A percentile compares a stretch with the other conserved stretches of the same genome.
Conservation (phyloP, 2,888 invertebrate species). For the Tinea trinotella region DNA sequence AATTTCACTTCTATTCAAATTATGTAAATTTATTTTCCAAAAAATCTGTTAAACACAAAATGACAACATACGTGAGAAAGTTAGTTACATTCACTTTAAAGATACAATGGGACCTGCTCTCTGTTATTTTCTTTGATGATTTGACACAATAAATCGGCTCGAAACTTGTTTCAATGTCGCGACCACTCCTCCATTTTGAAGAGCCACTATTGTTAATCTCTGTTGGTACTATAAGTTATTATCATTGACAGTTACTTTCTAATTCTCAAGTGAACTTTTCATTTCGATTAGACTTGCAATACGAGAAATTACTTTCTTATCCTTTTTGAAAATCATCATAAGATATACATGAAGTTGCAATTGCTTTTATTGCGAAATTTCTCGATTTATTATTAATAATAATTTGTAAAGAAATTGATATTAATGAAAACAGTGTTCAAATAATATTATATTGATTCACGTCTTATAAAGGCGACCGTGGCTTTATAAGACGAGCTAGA, state of each 20-base stretch:
- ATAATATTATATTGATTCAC: no score
- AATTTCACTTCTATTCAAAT: not conserved
- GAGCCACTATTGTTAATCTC: constrained; percentile 6
- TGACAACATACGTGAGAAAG: not conserved
- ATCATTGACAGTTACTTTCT: constrained; percentile 12
- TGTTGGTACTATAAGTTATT: constrained; percentile 2
- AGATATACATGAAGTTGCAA: no score
- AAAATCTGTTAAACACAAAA: not conserved
- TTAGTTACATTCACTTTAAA: not conserved
- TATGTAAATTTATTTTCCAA: not conserved
- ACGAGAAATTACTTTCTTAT: not conserved
- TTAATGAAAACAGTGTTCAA: no score
- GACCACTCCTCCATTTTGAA: constrained; percentile 5
- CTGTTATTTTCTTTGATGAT: constrained; percentile 13
- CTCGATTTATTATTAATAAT: no score
- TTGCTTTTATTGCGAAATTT: no score
- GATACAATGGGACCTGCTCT: constrained; percentile 12
- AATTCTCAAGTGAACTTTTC: constrained; percentile 1
- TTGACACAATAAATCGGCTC: not conserved
- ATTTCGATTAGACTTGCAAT: not conserved
- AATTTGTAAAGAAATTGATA: no score
- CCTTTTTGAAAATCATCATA: no score
- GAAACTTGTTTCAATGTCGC: not conserved
- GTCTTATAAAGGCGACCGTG: no score
- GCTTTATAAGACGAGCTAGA: no score